These are phyloP conservation scores for Nymphalis polychloros DNA, from an alignment of 2,888 invertebrate species.

Conservation along the genomic window DNA sequence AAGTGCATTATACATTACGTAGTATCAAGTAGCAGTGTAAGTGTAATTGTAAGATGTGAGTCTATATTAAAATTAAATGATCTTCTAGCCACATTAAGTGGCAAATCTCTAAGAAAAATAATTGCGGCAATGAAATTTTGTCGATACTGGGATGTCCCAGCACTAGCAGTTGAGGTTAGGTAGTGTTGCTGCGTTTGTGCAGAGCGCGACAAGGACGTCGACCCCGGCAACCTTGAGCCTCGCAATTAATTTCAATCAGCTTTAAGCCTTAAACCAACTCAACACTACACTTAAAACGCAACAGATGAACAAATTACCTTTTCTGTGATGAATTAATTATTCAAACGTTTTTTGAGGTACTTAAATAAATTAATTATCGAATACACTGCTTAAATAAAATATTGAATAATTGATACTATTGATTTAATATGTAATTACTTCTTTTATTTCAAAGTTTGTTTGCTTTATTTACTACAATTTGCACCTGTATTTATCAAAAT, in stretches of 20 bases:
- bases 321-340: slow-evolving; percentile 9
- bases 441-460: too few relatives aligned
- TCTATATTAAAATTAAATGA: too few relatives aligned
- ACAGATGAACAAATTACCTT: slow-evolving; percentile 20
- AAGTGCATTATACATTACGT: too few relatives aligned
- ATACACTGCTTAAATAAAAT: not conserved
- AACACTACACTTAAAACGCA: slow-evolving; percentile 26
- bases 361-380: too few relatives aligned
- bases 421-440: too few relatives aligned
- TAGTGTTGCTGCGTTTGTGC: slow-evolving; percentile 51
- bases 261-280: slow-evolving; percentile 54
- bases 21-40: too few relatives aligned
- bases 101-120: not conserved
- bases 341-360: not conserved
- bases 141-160: slow-evolving; percentile 20
- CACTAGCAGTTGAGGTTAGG: slow-evolving; percentile 34
- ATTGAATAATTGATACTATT: not conserved
- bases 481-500: too few relatives aligned
- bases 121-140: slow-evolving; percentile 1
- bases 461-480: too few relatives aligned
- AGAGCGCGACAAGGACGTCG: slow-evolving; percentile 62
- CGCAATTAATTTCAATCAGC: slow-evolving; percentile 70
- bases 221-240: slow-evolving; percentile 69
- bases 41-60: too few relatives aligned
- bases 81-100: too few relatives aligned